Percentiles rank a stretch among this genome's conserved stretches.
These are phyloP conservation scores for Melanargia galathea DNA, from an alignment of 2,888 invertebrate genomes.

Conservation along the genomic window DNA sequence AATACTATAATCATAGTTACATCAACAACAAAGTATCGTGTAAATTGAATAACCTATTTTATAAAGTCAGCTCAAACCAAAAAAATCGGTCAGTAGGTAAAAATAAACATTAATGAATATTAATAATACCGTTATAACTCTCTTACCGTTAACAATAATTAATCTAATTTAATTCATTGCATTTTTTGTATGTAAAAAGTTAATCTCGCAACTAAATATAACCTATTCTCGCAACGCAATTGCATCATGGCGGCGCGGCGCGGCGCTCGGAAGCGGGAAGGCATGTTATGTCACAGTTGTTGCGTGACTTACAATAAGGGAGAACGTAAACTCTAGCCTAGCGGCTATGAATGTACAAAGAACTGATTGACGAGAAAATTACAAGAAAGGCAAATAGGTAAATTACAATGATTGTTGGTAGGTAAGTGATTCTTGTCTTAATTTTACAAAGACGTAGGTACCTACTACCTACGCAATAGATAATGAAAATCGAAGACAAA, in stretches of 20 bases:
- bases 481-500: background rate
- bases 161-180: conserved; percentile 5
- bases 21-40: background rate
- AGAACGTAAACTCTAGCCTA: conserved; percentile 23
- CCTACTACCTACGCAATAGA: background rate
- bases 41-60: conserved; percentile 7
- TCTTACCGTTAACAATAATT: conserved; percentile 1
- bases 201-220: conserved; percentile 30
- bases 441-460: background rate
- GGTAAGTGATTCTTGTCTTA: background rate
- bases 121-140: conserved; percentile 4
- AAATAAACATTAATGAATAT: conserved; percentile 3
- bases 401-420: conserved; percentile 15
- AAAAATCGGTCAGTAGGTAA: too few species aligned
- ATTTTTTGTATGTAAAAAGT: conserved; percentile 21
- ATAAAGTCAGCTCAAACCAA: background rate
- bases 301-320: conserved; percentile 43
- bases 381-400: conserved; percentile 20
- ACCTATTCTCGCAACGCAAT: conserved; percentile 36
- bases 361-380: conserved; percentile 21
- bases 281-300: conserved; percentile 44
- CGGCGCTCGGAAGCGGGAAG: conserved; percentile 47
- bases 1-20: background rate
- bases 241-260: conserved; percentile 28
- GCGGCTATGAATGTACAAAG: conserved; percentile 23